Conservation (phyloP, 1,140 invertebrate species). For the Parasteatoda tepidariorum region DNA sequence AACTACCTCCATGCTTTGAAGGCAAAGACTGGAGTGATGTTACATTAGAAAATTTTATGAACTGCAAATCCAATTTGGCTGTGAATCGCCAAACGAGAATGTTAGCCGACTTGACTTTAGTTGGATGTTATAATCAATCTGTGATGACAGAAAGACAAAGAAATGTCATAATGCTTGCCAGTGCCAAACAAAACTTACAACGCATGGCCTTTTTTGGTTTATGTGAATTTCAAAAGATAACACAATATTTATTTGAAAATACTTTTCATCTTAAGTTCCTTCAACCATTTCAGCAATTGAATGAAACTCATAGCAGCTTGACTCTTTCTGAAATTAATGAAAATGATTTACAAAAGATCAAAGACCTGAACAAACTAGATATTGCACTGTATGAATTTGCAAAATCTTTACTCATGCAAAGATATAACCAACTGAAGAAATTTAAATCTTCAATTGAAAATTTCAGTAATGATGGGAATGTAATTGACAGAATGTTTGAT, state of each 20-base stretch:
- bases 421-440: slow-evolving; percentile 72
- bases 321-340: slow-evolving; percentile 79
- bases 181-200: slow-evolving; percentile 93
- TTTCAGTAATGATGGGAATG: neutral
- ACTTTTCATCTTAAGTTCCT: slow-evolving; percentile 94
- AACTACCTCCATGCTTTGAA: slow-evolving; percentile 72
- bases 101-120: slow-evolving; percentile 92
- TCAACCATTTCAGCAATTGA: slow-evolving; percentile 89
- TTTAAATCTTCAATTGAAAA: neutral
- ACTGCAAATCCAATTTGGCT: slow-evolving; percentile 92
- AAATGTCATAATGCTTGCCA: slow-evolving; percentile 86
- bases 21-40: slow-evolving; percentile 75
- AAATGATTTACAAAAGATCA: slow-evolving; percentile 80
- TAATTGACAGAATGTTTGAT: slow-evolving; percentile 42
- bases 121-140: slow-evolving; percentile 94
- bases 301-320: slow-evolving; percentile 84
- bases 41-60: slow-evolving; percentile 85
- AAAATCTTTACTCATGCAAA: slow-evolving; percentile 85
- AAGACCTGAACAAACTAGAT: slow-evolving; percentile 87
- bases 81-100: slow-evolving; percentile 97
- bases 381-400: slow-evolving; percentile 95
- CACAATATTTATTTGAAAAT: slow-evolving; percentile 96
- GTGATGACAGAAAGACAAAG: slow-evolving; percentile 75
- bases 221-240: slow-evolving; percentile 93
- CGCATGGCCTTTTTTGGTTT: slow-evolving; percentile 97